A percentile compares a stretch with the other conserved stretches of the same genome.
These are phyloP conservation scores for Polypterus senegalus DNA, from an alignment of 2,113 vertebrate genomes.

Conservation along the genomic window DNA sequence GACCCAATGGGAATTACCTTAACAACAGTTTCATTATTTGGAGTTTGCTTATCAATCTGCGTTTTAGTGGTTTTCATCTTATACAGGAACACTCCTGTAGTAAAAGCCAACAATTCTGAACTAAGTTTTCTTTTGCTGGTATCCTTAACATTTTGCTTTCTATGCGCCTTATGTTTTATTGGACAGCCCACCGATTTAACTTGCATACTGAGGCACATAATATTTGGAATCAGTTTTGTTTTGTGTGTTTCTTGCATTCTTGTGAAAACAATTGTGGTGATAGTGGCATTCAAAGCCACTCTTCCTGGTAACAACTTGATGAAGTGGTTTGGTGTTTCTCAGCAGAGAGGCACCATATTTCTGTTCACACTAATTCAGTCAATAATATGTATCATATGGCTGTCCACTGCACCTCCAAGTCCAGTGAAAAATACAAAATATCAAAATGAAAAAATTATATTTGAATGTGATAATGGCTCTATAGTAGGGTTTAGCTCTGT, in stretches of 20 bases:
- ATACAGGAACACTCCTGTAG: constrained; percentile 13
- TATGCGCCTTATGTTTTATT: constrained; percentile 8
- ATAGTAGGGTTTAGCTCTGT: constrained; percentile 22
- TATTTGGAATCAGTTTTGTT: constrained; percentile 13
- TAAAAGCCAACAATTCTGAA: constrained; percentile 11
- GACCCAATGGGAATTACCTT: constrained; percentile 6
- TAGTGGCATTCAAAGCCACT: constrained; percentile 11
- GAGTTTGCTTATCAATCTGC: constrained; percentile 1
- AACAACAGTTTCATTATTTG: constrained; percentile 4
- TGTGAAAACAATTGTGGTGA: constrained; percentile 11
- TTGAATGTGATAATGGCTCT: constrained; percentile 27
- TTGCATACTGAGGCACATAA: constrained; percentile 6
- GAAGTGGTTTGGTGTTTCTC: constrained; percentile 8
- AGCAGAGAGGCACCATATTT: constrained; percentile 11
- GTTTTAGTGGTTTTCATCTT: constrained; percentile 8
- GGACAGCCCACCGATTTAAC: constrained; percentile 4
- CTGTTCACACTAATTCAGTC: constrained; percentile 5
- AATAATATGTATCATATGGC: constrained; percentile 5
- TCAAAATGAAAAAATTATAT: constrained; percentile 22
- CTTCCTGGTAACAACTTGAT: constrained; percentile 9
- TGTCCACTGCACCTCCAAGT: constrained; percentile 3
- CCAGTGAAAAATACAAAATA: constrained; percentile 9
- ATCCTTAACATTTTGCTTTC: constrained; percentile 9
- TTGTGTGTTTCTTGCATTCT: constrained; percentile 13
- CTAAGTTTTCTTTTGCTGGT: constrained; percentile 10